Percentiles rank a stretch among this genome's conserved stretches.
Evolutionary conservation across 92 coral and sea anemone genomes (phyloP).

Genomic region (Zoanthus sansibaricus): DNA sequence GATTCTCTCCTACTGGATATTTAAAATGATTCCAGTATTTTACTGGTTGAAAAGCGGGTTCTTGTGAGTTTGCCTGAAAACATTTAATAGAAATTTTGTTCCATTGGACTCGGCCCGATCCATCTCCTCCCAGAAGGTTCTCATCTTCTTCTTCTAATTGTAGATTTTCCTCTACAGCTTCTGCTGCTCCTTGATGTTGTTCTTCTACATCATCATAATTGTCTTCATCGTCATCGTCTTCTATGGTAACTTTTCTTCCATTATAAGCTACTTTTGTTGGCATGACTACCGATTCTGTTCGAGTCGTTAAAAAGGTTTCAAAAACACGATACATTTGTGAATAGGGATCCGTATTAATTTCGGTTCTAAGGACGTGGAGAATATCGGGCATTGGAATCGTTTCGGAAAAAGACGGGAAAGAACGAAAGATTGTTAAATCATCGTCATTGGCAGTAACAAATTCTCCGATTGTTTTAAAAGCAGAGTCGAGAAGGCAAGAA

Average conservation of each 20-base stretch:
- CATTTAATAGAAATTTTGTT: background rate
- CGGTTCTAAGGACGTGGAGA: background rate
- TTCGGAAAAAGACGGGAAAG: background rate
- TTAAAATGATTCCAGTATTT: no score
- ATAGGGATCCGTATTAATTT: background rate
- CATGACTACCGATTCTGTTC: background rate
- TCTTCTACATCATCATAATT: no score
- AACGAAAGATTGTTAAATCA: background rate
- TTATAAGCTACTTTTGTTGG: background rate
- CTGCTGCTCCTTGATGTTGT: no score
- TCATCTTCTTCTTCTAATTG: background rate
- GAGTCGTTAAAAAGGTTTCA: background rate
- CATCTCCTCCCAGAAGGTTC: background rate
- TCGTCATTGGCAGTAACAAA: background rate
- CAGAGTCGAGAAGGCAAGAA: background rate
- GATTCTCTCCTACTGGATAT: background rate
- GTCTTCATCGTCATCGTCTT: no score
- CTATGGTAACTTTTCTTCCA: background rate
- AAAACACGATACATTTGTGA: background rate
- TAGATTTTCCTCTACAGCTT: no score
- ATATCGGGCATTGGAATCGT: background rate
- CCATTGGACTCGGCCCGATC: background rate
- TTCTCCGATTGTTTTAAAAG: background rate
- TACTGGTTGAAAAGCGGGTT: background rate
- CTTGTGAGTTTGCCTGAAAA: background rate